phyloP scores from a whole-genome alignment of 1,140 invertebrate species.

The Aphidius gifuensis region DNA sequence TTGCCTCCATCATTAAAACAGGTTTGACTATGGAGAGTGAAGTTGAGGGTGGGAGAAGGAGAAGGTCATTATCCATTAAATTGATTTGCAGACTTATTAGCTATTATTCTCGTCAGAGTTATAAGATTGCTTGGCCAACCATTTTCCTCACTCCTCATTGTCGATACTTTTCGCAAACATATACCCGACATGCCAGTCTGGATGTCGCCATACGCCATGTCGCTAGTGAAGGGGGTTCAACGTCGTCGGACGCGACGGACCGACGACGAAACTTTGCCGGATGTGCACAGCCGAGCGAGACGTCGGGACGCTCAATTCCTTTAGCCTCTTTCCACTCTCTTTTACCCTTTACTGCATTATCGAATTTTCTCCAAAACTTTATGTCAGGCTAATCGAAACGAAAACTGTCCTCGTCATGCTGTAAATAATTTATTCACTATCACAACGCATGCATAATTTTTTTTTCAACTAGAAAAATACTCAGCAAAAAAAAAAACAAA shows the following conservation, averaged over 20 bases:
- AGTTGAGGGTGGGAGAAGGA: not conserved
- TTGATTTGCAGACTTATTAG: slow-evolving; percentile 51
- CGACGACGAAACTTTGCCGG: slow-evolving; percentile 26
- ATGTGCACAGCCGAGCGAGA: slow-evolving; percentile 27
- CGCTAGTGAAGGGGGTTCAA: slow-evolving; percentile 10
- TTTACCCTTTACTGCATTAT: slow-evolving; percentile 19
- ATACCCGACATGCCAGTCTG: slow-evolving; percentile 2
- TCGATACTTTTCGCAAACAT: no score
- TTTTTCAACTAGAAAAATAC: no score
- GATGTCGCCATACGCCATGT: slow-evolving; percentile 15
- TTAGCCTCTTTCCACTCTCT: no score
- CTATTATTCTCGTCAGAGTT: slow-evolving; percentile 41
- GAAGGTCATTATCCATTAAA: slow-evolving; percentile 43
- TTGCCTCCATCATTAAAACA: not conserved
- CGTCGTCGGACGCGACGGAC: slow-evolving; percentile 26
- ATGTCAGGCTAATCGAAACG: slow-evolving; percentile 25
- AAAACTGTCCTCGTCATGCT: slow-evolving; percentile 23
- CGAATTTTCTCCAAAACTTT: slow-evolving; percentile 25
- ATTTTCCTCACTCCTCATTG: not conserved
- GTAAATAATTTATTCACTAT: slow-evolving; percentile 27
- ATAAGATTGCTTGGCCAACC: slow-evolving; percentile 33
- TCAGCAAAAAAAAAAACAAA: no score
- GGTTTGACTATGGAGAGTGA: not conserved
- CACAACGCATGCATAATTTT: not conserved
- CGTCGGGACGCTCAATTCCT: slow-evolving; percentile 23